Base-by-base conservation (phyloP, 2,113 vertebrate species). In the Raja brachyura region DNA sequence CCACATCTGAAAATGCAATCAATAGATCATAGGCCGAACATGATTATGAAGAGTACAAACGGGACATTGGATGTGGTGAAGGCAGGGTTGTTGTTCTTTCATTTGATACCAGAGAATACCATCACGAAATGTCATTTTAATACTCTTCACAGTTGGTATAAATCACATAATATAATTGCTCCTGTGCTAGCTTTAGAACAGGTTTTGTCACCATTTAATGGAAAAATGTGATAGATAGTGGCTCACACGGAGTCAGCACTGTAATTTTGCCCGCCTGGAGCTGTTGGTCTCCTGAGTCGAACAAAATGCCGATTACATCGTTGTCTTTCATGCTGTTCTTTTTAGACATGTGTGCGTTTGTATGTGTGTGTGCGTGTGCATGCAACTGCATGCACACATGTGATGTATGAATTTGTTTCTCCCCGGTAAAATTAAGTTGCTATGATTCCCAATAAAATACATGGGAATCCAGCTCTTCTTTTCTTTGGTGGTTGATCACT, bases 111-210 rank as follows among this genome's bases (percentile, higher is more conserved):
- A 13, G 68, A 48, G 8, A 28, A 20, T 92, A 20, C 33, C 33
- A 92, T 74, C 68, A 92, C 25, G 20, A 39, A 74, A 28, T 54
- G 33, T 74, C 66, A 92, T 66, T 92, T 92, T 92, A 73, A 73
- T 74, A 92, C 54, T 92, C 68, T 73, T 74, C 68, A 79, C 31
- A 39, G 66, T 73, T 73, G 22, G 20, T 70, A 92, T 74, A 92
- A 92, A 92, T 92, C 90, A 92, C 33, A 14, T 68, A 92, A 92
- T 92, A 48, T 92, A 92, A 73, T 92, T 92, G 90, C 68, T 48
- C 18, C 68, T 39, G 66, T 92, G 90, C 18, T 48, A 54, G 90
- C 33, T 92, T 92, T 70, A 92, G 90, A 92, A 70, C 90, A 74
- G 90, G 48, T 54, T 92, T 92, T 92, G 90, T 92, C 90, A 92